Evolutionary conservation across 2,797 vertebrate genomes (phyloP).

Genomic region (Betta splendens): DNA sequence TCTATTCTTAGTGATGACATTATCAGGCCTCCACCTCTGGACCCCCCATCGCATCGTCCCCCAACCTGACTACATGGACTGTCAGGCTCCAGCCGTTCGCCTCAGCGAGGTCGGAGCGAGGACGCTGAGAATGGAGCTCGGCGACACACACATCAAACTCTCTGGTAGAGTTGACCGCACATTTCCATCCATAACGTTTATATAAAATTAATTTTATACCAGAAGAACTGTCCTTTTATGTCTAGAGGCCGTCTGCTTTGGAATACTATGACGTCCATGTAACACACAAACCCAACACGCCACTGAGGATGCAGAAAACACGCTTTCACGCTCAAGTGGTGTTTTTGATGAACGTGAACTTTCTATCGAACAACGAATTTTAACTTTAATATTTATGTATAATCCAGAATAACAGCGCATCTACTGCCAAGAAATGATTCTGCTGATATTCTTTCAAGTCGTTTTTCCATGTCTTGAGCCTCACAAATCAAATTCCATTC

Average conservation of each 20-base stretch:
- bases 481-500: neutral
- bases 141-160: slow-evolving; percentile 60
- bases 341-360: neutral
- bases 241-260: slow-evolving; percentile 30
- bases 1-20: slow-evolving; percentile 54
- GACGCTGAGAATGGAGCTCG: slow-evolving; percentile 34
- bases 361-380: neutral
- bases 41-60: slow-evolving; percentile 25
- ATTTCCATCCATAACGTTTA: slow-evolving; percentile 53
- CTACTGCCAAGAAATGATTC: neutral
- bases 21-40: slow-evolving; percentile 44
- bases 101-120: slow-evolving; percentile 19
- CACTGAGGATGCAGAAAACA: neutral
- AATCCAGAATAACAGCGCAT: neutral
- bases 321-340: neutral
- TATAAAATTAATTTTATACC: slow-evolving; percentile 31
- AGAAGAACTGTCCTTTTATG: slow-evolving; percentile 18
- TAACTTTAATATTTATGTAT: neutral
- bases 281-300: slow-evolving; percentile 20
- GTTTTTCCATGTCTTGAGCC: slow-evolving; percentile 1
- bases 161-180: slow-evolving; percentile 73
- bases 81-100: slow-evolving; percentile 17
- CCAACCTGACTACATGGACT: slow-evolving; percentile 18
- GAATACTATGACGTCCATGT: slow-evolving; percentile 5
- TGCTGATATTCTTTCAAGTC: neutral